These are phyloP conservation scores for Solenopsis invicta DNA, from an alignment of 1,140 invertebrate genomes.

Conservation along the genomic window DNA sequence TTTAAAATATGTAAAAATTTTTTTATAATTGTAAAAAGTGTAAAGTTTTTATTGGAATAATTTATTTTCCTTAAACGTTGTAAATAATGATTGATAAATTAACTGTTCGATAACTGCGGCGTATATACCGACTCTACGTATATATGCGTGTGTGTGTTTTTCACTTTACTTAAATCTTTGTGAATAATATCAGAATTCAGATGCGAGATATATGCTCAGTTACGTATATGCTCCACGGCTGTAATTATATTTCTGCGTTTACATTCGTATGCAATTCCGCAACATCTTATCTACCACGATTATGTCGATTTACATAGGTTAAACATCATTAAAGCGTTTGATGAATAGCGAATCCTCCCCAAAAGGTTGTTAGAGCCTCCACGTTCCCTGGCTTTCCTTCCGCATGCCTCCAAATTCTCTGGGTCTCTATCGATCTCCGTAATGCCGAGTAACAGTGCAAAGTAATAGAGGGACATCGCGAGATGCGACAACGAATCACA, in stretches of 20 bases:
- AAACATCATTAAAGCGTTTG: conserved; percentile 57
- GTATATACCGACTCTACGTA: no score
- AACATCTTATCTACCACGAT: conserved; percentile 45
- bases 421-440: conserved; percentile 15
- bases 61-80: no score
- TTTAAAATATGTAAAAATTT: no score
- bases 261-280: conserved; percentile 32
- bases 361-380: conserved; percentile 38
- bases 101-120: no score
- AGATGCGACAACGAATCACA: conserved; percentile 47
- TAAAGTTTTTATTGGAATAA: no score
- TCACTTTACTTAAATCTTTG: background rate
- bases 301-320: conserved; percentile 49
- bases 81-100: no score
- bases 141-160: background rate
- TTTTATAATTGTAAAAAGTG: no score
- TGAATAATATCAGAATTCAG: conserved; percentile 22
- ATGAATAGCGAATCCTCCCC: conserved; percentile 48
- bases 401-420: conserved; percentile 9
- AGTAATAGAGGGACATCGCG: conserved; percentile 8
- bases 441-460: conserved; percentile 1
- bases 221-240: conserved; percentile 24
- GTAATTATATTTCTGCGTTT: conserved; percentile 67
- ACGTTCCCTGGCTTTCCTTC: conserved; percentile 9
- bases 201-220: background rate